These are phyloP conservation scores for Trichonephila clavipes DNA, from an alignment of 1,140 invertebrate genomes.

Conservation along the genomic window DNA sequence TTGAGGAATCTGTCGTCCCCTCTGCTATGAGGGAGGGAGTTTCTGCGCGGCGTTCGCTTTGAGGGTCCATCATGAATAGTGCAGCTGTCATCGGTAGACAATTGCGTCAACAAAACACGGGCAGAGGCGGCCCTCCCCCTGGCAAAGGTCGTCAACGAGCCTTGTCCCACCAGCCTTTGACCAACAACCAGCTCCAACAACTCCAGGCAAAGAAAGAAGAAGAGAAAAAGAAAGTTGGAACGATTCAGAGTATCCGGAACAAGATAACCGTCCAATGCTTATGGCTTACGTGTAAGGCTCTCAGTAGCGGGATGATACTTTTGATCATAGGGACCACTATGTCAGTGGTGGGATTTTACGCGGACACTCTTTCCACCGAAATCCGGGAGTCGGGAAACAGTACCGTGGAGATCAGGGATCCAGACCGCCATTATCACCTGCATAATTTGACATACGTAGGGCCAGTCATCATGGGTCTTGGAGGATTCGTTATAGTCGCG, in stretches of 20 bases:
- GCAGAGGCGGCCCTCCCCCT: conserved; percentile 77
- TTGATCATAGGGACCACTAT: conserved; percentile 92
- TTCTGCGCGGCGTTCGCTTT: not conserved
- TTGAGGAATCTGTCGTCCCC: conserved; percentile 6
- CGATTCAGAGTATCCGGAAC: conserved; percentile 66
- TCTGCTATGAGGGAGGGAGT: not conserved
- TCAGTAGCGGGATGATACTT: conserved; percentile 90
- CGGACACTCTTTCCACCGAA: conserved; percentile 89
- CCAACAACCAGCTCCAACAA: conserved; percentile 68
- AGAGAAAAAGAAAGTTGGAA: conserved; percentile 66
- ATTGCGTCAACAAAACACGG: conserved; percentile 78
- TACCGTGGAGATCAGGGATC: conserved; percentile 83
- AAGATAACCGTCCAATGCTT: conserved; percentile 83
- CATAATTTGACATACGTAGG: conserved; percentile 95
- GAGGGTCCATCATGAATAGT: conserved; percentile 77
- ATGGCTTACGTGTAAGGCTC: conserved; percentile 93
- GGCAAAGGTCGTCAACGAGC: conserved; percentile 78
- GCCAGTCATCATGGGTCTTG: conserved; percentile 95
- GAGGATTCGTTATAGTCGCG: conserved; percentile 95
- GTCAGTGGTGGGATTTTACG: conserved; percentile 90
- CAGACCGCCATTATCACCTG: conserved; percentile 83
- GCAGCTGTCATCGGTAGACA: conserved; percentile 79
- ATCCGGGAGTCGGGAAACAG: conserved; percentile 90
- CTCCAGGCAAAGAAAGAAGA: conserved; percentile 71
- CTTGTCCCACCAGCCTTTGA: conserved; percentile 77